Conservation (phyloP, 2,888 invertebrate genomes). For the Choristoneura rosaceana region DNA sequence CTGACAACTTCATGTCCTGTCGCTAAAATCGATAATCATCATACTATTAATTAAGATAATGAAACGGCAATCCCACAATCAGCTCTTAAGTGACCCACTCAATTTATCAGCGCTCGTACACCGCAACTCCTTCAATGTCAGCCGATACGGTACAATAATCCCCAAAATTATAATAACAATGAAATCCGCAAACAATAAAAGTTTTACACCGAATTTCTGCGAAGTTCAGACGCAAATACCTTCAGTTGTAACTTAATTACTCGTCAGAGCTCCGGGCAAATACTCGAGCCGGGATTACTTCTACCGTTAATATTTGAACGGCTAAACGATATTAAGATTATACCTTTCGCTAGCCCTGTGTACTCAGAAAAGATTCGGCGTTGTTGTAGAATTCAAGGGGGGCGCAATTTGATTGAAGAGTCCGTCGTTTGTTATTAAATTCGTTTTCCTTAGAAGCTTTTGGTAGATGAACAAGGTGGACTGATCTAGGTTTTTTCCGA, state of each 20-base stretch:
- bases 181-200: constrained; percentile 38
- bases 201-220: constrained; percentile 28
- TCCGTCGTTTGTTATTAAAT: constrained; percentile 9
- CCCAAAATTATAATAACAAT: constrained; percentile 36
- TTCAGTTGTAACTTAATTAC: constrained; percentile 37
- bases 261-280: constrained; percentile 19
- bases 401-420: constrained; percentile 13
- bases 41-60: too few relatives aligned
- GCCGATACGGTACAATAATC: constrained; percentile 17
- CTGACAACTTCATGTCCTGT: too few relatives aligned
- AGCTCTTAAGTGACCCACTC: too few relatives aligned
- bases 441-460: constrained; percentile 5
- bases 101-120: too few relatives aligned
- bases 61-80: too few relatives aligned
- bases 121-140: background rate
- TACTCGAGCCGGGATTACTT: constrained; percentile 32
- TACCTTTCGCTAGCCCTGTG: constrained; percentile 26
- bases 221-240: constrained; percentile 36
- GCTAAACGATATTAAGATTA: constrained; percentile 35
- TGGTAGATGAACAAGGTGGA: background rate
- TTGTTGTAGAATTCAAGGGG: constrained; percentile 18
- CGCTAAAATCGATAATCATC: too few relatives aligned
- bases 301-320: constrained; percentile 33
- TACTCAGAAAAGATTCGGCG: constrained; percentile 29
- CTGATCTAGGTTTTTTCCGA: background rate